Base-by-base conservation (phyloP, 2,113 vertebrate genomes). In the Callaeas wilsoni region DNA sequence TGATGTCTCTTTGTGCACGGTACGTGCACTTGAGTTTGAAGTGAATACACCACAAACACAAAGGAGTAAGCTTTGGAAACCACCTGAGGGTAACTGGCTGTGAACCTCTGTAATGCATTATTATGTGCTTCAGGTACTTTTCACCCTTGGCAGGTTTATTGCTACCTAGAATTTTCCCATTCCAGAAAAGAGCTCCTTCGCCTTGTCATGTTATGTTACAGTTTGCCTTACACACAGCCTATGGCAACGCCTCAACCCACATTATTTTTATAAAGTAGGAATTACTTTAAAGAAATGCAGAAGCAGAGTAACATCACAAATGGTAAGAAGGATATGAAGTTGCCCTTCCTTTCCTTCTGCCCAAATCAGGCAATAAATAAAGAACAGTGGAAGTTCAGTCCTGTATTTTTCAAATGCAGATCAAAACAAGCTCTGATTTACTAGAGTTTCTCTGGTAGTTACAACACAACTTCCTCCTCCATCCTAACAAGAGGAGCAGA, bases 401-500 rank as follows among this genome's bases (percentile, higher is more conserved):
- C 29, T 62, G 52, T 63, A 18, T 67, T 92, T 92, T 39, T 47
- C 52, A 94, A 92, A 37, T 3, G 9, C 42, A 68, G 52, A 64
- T 19, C 87, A 82, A 89, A 97, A 75, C 47, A 71, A 91, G 53
- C 29, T 63, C 63, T 6, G 15, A 60, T 47, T 59, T 56, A 70
- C 33, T 22, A 74, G 25, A 52, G 69, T 56, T 84, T 75, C 73
- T 26, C 84, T 75, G 39, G 32, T 75, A 55, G 60, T 84, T 82
- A 60, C 25, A 87, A 32, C 0, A 0, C 69, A 79, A 42, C 49
- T 84, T 80, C 59, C 30, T 87, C 49, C 83, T 83, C 32, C 7
- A 2, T 70, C 62, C 20, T 14, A 67, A 39, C 29, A 62, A 67
- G 74, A 91, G 13, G 16, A 92, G 52, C 30, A 75, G 26, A 85